Conservation (phyloP, 2,888 invertebrate species). For the Cryptocephalus primarius region DNA sequence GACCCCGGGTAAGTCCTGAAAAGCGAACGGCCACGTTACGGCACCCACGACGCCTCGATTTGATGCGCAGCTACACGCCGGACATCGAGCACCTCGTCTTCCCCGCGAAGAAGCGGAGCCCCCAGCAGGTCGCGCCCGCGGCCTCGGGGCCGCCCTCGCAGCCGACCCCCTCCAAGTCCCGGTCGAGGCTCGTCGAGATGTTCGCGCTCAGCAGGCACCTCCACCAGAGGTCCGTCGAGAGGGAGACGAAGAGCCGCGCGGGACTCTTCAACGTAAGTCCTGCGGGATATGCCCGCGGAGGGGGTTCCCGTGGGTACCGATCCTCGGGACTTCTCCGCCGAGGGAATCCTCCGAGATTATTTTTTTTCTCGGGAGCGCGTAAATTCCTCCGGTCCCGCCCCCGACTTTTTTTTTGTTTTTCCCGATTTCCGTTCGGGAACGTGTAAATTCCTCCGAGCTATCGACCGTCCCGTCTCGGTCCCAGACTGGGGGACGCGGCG, state of each 20-base stretch:
- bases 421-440: too few species aligned
- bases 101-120: constrained; percentile 36
- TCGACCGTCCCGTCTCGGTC: too few species aligned
- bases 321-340: too few species aligned
- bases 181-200: constrained; percentile 44
- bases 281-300: background rate
- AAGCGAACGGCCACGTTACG: too few species aligned
- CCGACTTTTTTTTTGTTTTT: too few species aligned
- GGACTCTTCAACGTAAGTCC: constrained; percentile 25
- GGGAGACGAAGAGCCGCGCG: constrained; percentile 15
- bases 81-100: constrained; percentile 49
- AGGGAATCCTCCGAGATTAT: too few species aligned
- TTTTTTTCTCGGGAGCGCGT: too few species aligned
- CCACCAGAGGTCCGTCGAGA: constrained; percentile 32
- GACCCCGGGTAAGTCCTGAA: constrained; percentile 36
- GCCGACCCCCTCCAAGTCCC: constrained; percentile 26
- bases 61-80: constrained; percentile 27
- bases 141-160: constrained; percentile 16
- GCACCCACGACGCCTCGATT: background rate
- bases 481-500: too few species aligned
- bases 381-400: too few species aligned
- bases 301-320: too few species aligned
- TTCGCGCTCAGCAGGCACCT: constrained; percentile 39
- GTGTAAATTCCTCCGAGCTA: too few species aligned
- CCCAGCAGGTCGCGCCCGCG: constrained; percentile 37